Base-by-base conservation (phyloP, 2,113 vertebrate genomes). In the Sinocyclocheilus anshuiensis region DNA sequence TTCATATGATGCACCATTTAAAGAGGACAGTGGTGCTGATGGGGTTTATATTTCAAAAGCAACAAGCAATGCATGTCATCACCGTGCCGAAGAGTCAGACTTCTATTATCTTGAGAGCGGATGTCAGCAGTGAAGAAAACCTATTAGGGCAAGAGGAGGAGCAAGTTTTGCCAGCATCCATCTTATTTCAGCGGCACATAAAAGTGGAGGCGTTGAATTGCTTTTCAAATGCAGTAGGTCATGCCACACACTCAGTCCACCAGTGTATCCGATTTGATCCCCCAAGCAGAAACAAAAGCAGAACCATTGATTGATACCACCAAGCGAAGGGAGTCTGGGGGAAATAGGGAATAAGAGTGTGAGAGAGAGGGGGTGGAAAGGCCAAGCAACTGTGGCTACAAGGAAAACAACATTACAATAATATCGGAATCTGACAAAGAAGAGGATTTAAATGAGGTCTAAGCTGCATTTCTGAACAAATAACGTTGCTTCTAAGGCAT, bases 281-380 rank as follows among this genome's bases (percentile, higher is more conserved):
- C 90, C 85, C 88, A 92, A 91, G 94, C 90, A 88, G 78, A 90
- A 79, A 93, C 92, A 92, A 92, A 93, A 89, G 92, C 93, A 90
- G 90, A 93, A 91, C 92, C 91, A 90, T 91, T 94, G 94, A 95
- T 94, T 94, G 94, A 94, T 94, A 94, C 93, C 92, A 92, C 89
- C 86, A 91, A 90, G 91, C 83, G 88, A 91, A 57, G 90, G 84
- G 88, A 90, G 90, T 90, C 91, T 85, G 86, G 89, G 88, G 90
- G 82, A 82, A 86, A 90, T 86, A 76, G 11, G 67, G 84, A 90
- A 87, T 57, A 63, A 90, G 76, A 83, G 81, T 78, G 83, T 82
- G 88, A 78, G 85, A 80, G 81, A 90, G 80, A 80, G 75, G 72
- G 63, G 84, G 82, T 45, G 88, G 86, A 90, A 57, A 83, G 26